A percentile compares a stretch with the other conserved stretches of the same genome.
Evolutionary conservation across 1,140 invertebrate species (phyloP).

Genomic region (Neodiprion lecontei): DNA sequence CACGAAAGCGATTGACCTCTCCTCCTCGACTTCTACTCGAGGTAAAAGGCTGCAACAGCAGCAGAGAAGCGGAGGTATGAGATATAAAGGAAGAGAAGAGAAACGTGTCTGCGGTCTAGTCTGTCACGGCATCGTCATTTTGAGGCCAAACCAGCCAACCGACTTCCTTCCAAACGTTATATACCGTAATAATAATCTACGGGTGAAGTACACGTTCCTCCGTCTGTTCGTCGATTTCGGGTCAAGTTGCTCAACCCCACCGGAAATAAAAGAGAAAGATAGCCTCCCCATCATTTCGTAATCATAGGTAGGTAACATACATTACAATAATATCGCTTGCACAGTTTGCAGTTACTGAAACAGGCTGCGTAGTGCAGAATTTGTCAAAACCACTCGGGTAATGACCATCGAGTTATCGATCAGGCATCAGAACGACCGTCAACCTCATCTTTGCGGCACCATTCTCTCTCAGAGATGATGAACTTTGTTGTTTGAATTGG

Average conservation of each 20-base stretch:
- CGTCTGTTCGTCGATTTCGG: no score
- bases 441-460: no score
- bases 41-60: neutral
- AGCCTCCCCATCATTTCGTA: no score
- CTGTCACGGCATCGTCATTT: conserved; percentile 4
- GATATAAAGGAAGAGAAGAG: neutral
- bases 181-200: conserved; percentile 6
- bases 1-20: neutral
- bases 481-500: no score
- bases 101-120: conserved; percentile 4
- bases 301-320: no score
- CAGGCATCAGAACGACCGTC: no score
- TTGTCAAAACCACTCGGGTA: no score
- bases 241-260: neutral
- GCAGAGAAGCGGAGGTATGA: neutral
- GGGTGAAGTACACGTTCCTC: neutral
- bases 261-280: neutral
- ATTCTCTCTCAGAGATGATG: no score
- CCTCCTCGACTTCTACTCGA: neutral
- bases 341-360: no score
- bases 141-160: conserved; percentile 1
- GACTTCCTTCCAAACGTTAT: neutral
- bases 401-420: no score
- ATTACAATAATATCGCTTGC: no score
- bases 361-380: no score